Conservation (phyloP, 2,113 vertebrate species). For the Mellivora capensis region DNA sequence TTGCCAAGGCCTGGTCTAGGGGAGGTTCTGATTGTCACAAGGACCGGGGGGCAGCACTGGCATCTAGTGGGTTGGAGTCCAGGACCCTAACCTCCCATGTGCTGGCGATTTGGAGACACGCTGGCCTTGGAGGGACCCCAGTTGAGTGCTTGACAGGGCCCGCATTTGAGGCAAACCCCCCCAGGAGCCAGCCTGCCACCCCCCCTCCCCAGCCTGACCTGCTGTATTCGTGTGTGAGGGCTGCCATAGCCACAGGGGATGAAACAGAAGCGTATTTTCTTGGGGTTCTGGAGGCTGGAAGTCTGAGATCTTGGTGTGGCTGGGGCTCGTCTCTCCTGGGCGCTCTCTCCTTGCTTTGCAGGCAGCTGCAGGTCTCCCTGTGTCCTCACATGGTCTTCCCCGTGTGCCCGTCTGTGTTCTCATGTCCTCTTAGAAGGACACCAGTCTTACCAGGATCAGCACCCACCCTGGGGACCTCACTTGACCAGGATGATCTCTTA, state of each 20-base stretch:
- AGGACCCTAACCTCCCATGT: background rate
- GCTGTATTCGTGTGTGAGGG: fast-evolving
- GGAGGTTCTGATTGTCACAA: background rate
- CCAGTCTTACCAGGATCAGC: background rate
- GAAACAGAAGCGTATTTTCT: background rate
- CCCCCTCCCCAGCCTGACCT: fast-evolving
- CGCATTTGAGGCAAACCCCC: background rate
- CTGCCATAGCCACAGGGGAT: background rate
- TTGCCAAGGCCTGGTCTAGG: background rate
- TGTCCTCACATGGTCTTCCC: fast-evolving
- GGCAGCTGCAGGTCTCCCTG: background rate
- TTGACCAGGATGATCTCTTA: background rate
- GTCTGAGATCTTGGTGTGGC: too few relatives aligned
- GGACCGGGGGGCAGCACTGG: background rate
- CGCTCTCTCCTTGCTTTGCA: background rate
- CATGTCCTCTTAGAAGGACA: background rate
- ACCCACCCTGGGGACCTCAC: too few relatives aligned
- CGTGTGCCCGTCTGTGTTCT: background rate
- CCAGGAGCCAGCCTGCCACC: background rate
- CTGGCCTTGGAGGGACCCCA: background rate
- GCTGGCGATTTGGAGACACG: background rate
- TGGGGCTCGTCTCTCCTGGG: background rate
- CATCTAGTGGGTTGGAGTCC: background rate
- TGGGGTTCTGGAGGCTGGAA: background rate
- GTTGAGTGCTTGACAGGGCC: background rate